Percentiles rank a stretch among this genome's conserved stretches.
Conservation (phyloP, 2,113 vertebrate species). For the Oryzias melastigma region DNA sequence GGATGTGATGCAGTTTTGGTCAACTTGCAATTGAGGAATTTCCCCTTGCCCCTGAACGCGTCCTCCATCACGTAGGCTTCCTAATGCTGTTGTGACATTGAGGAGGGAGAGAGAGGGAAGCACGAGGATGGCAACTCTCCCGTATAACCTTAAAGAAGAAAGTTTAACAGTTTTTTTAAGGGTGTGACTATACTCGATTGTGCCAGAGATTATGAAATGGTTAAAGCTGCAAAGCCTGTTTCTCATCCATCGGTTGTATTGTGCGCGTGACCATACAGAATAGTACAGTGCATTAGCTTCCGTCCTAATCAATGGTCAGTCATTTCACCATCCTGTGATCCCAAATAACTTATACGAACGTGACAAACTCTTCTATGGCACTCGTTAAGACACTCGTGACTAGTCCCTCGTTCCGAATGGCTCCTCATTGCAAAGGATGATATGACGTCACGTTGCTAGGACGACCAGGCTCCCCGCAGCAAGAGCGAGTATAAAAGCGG, state of each 20-base stretch:
- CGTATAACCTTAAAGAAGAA: background rate
- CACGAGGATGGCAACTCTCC: background rate
- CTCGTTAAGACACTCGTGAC: constrained; percentile 42
- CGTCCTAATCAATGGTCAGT: too few relatives aligned
- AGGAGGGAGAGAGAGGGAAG: too few relatives aligned
- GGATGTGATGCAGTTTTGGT: constrained; percentile 7
- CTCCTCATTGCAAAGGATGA: constrained; percentile 31
- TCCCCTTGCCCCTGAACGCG: constrained; percentile 43
- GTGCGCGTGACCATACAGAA: too few relatives aligned
- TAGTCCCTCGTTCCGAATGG: constrained; percentile 55
- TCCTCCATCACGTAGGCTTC: constrained; percentile 58
- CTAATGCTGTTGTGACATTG: constrained; percentile 7
- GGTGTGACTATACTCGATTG: too few relatives aligned
- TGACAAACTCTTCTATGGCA: constrained; percentile 27
- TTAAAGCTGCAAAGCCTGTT: too few relatives aligned
- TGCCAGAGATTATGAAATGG: too few relatives aligned
- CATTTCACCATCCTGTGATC: too few relatives aligned
- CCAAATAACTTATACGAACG: too few relatives aligned
- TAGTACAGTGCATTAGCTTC: too few relatives aligned
- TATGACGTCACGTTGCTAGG: constrained; percentile 74
- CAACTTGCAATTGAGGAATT: constrained; percentile 44
- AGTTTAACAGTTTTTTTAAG: background rate
- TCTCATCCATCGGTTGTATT: too few relatives aligned
- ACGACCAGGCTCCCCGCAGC: constrained; percentile 57
- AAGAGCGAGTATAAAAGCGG: constrained; percentile 70